phyloP scores from a whole-genome alignment of 37 sponge, comb jelly and placozoan species.

The Cliona cf. orientalis region DNA sequence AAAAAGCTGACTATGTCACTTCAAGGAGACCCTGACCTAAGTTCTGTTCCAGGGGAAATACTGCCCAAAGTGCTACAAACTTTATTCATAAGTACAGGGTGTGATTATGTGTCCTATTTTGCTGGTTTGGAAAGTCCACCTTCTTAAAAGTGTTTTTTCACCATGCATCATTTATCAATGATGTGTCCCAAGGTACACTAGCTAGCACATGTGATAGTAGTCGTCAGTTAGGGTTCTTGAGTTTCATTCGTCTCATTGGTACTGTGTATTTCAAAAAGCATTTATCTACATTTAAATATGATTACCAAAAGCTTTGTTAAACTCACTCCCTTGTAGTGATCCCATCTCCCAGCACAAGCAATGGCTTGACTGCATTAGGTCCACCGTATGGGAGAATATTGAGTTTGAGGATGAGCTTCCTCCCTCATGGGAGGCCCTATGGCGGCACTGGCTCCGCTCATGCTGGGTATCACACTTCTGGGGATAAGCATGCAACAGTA shows the following conservation, averaged over 20 bases:
- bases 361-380: background rate
- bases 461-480: background rate
- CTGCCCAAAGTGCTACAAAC: background rate
- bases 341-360: background rate
- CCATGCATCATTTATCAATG: background rate
- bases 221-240: background rate
- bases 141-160: background rate
- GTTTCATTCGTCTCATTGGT: background rate
- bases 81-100: background rate
- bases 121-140: background rate
- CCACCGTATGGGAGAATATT: background rate
- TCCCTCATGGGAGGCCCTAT: background rate
- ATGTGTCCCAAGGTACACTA: too few relatives aligned
- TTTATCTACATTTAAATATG: background rate
- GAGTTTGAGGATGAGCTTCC: background rate
- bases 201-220: background rate
- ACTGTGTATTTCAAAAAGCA: background rate
- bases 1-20: background rate
- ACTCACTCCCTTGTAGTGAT: background rate
- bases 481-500: background rate
- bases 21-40: background rate
- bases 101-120: background rate
- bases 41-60: background rate
- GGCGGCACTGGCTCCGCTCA: background rate
- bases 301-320: background rate